Conservation (phyloP, 2,797 vertebrate genomes). For the Nannoperca australis region DNA sequence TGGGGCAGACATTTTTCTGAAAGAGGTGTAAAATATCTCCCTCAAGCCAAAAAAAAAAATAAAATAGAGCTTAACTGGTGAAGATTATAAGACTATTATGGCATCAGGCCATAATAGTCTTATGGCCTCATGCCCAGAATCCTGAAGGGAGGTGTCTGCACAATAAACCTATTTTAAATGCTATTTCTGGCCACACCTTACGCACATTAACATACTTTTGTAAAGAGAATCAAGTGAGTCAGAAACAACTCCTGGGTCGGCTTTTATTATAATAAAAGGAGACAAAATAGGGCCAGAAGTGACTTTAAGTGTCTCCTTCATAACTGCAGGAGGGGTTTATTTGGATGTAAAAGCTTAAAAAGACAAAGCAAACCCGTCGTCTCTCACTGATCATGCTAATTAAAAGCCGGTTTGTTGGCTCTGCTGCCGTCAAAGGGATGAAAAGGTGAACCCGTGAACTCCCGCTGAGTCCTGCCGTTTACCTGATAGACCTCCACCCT, state of each 20-base stretch:
- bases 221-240: no score
- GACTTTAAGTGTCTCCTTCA: neutral
- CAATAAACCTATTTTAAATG: neutral
- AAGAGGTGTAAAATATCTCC: conserved; percentile 13
- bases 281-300: neutral
- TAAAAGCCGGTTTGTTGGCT: neutral
- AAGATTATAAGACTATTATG: no score
- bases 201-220: neutral
- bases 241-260: neutral
- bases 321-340: neutral
- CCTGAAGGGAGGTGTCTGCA: neutral
- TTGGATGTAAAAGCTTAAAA: neutral
- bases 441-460: neutral
- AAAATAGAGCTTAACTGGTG: neutral
- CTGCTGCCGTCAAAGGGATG: neutral
- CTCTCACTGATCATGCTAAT: neutral
- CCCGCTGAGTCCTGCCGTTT: neutral
- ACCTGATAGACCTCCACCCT: conserved; percentile 90
- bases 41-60: conserved; percentile 1
- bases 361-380: neutral
- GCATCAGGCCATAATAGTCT: conserved; percentile 16
- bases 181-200: neutral
- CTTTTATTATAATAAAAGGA: neutral
- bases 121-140: neutral
- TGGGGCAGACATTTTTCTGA: conserved; percentile 18